These are phyloP conservation scores for Pogonocichla stellata DNA, from an alignment of 2,113 vertebrate genomes.

Conservation along the genomic window DNA sequence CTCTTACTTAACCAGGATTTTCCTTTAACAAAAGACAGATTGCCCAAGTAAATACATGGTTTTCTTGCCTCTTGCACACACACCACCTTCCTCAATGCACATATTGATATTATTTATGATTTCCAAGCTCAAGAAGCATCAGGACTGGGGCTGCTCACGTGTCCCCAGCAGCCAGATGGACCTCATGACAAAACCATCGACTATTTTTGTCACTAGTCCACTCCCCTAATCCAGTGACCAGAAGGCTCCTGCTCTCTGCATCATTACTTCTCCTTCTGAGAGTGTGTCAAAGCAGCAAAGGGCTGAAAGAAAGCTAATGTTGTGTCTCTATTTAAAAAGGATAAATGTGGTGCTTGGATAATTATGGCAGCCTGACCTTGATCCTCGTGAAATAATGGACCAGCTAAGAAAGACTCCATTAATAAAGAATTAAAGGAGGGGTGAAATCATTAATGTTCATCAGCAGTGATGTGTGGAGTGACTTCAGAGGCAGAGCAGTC, in stretches of 20 bases:
- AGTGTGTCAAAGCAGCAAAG: conserved; percentile 9
- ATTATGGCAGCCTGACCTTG: conserved; percentile 60
- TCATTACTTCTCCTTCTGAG: conserved; percentile 51
- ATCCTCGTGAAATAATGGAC: conserved; percentile 42
- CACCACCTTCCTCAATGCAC: not conserved
- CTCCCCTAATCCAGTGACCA: conserved; percentile 13
- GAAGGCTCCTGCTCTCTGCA: conserved; percentile 36
- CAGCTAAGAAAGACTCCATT: conserved; percentile 20
- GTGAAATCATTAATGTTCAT: conserved; percentile 47
- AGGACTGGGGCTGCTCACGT: not conserved
- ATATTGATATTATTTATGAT: not conserved
- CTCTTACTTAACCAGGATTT: not conserved
- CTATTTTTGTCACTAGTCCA: not conserved
- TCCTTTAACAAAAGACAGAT: not conserved
- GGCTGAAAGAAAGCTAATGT: not conserved
- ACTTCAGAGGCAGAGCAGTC: conserved; percentile 3
- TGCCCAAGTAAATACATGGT: accelerated
- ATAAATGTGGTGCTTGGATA: conserved; percentile 43
- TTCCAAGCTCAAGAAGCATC: not conserved
- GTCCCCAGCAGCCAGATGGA: not conserved
- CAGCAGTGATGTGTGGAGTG: conserved; percentile 21
- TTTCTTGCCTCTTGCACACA: not conserved
- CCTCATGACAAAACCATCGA: not conserved
- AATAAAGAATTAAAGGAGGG: conserved; percentile 60
- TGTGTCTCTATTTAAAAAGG: conserved; percentile 44